Evolutionary conservation across 2,113 vertebrate species (phyloP).

Genomic region (Ovis aries): ARS-UI_Ramb_v3.0 NC_056063.1:68134001-68134500

Average conservation of each 20-base stretch:
- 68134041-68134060: not conserved
- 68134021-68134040: not conserved
- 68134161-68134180: not conserved
- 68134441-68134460: not conserved
- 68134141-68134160: not conserved
- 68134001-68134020: not conserved
- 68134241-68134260: not conserved
- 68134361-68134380: not conserved
- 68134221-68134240: not conserved
- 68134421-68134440: not conserved
- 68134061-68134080: not conserved
- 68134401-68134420: not conserved
- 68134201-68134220: not conserved
- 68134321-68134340: slow-evolving; percentile 1
- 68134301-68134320: not conserved
- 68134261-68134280: not conserved
- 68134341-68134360: not conserved
- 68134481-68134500: rapidly evolving
- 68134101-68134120: not conserved
- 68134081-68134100: not conserved
- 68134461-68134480: not conserved
- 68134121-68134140: not conserved
- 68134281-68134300: not conserved
- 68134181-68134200: not conserved
- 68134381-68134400: not conserved